A percentile compares a stretch with the other conserved stretches of the same genome.
These are phyloP conservation scores for Penaeus indicus DNA, from an alignment of 1,140 invertebrate genomes.

Conservation along the genomic window DNA sequence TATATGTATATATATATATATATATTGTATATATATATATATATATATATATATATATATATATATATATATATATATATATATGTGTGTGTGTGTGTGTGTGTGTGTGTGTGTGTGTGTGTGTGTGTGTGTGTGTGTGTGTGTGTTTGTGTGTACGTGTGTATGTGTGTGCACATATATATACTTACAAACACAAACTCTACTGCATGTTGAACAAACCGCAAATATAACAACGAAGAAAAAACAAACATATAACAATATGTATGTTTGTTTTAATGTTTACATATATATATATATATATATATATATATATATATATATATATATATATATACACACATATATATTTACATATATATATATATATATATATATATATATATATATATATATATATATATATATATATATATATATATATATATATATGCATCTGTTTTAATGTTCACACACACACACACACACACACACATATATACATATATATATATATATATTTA, in stretches of 20 bases:
- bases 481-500: constrained; percentile 5
- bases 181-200: constrained; percentile 5
- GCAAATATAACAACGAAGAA: neutral
- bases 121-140: neutral
- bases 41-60: constrained; percentile 16
- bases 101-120: neutral
- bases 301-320: neutral
- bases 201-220: neutral
- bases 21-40: neutral
- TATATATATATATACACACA: neutral
- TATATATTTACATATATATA: too few relatives aligned
- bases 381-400: too few relatives aligned
- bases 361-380: too few relatives aligned
- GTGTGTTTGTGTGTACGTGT: neutral
- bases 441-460: neutral
- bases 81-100: constrained; percentile 11
- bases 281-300: neutral
- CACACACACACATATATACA: too few relatives aligned
- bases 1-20: neutral
- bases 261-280: neutral
- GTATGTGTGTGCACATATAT: constrained; percentile 7
- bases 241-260: neutral
- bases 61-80: constrained; percentile 32
- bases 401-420: too few relatives aligned
- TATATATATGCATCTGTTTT: neutral